Evolutionary conservation across 30 jellyfish, hydroid and myxozoan species (phyloP).

Genomic region (Pseudorhiza aurosa): DNA sequence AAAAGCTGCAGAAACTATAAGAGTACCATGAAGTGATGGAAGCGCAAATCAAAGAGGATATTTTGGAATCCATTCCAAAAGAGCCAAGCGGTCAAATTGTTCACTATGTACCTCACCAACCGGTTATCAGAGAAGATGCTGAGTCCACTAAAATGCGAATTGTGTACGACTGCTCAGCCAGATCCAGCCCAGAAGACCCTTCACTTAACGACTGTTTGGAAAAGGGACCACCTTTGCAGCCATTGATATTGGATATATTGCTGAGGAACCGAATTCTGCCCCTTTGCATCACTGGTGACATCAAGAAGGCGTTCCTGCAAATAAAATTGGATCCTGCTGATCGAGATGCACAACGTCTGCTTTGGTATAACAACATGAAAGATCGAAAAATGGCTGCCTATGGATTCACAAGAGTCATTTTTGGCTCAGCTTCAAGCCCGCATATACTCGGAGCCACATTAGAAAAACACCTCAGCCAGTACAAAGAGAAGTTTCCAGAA

Average conservation of each 20-base stretch:
- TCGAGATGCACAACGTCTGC: slow-evolving; percentile 57
- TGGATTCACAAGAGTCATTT: slow-evolving; percentile 55
- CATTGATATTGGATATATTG: slow-evolving; percentile 42
- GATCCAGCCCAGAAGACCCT: slow-evolving; percentile 48
- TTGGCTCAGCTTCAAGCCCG: slow-evolving; percentile 61
- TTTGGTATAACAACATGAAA: slow-evolving; percentile 39
- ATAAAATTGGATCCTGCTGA: slow-evolving; percentile 55
- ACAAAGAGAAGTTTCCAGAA: slow-evolving; percentile 50
- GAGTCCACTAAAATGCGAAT: slow-evolving; percentile 55
- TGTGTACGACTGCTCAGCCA: slow-evolving; percentile 59
- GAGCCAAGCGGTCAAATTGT: slow-evolving; percentile 4
- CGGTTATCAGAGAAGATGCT: slow-evolving; percentile 62
- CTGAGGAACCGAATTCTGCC: slow-evolving; percentile 65
- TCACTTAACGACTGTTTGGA: slow-evolving; percentile 50
- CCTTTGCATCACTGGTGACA: slow-evolving; percentile 55
- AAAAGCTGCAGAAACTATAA: slow-evolving; percentile 52
- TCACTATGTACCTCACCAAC: slow-evolving; percentile 58
- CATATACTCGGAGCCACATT: slow-evolving; percentile 50
- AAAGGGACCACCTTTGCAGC: slow-evolving; percentile 63
- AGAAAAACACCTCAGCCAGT: slow-evolving; percentile 51
- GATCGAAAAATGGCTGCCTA: slow-evolving; percentile 43
- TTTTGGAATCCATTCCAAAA: slow-evolving; percentile 54
- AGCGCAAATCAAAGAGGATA: slow-evolving; percentile 60
- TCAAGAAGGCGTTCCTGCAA: slow-evolving; percentile 61
- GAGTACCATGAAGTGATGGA: slow-evolving; percentile 66